These are phyloP conservation scores for Drosophila leonis DNA, from an alignment of 2,888 invertebrate species.

Conservation along the genomic window DNA sequence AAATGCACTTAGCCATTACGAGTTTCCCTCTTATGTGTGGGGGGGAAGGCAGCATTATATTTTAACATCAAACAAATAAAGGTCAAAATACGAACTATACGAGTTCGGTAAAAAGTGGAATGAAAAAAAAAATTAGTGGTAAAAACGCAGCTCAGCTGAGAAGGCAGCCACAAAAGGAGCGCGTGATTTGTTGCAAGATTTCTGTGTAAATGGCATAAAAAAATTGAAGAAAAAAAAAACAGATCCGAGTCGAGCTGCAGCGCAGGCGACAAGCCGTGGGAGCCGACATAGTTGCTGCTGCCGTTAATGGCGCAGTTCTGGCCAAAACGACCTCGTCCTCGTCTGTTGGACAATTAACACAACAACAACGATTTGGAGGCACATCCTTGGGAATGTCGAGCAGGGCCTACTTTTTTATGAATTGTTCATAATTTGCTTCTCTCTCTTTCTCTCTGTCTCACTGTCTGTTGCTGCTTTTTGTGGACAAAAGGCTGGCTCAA, in stretches of 20 bases:
- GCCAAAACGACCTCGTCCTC: constrained; percentile 44
- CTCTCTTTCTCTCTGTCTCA: constrained; percentile 19
- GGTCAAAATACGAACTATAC: constrained; percentile 57
- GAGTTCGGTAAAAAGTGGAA: constrained; percentile 13
- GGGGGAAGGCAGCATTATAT: constrained; percentile 51
- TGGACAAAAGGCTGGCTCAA: constrained; percentile 49
- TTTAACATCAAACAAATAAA: constrained; percentile 77
- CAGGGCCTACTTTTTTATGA: constrained; percentile 72
- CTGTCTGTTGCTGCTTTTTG: constrained; percentile 24
- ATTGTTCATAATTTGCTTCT: constrained; percentile 68
- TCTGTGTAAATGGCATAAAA: constrained; percentile 79
- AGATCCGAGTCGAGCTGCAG: constrained; percentile 23
- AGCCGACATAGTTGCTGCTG: constrained; percentile 59
- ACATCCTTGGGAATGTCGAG: constrained; percentile 74
- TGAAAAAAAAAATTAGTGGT: constrained; percentile 55
- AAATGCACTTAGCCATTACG: constrained; percentile 58
- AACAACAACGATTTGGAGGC: constrained; percentile 49
- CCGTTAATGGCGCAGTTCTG: constrained; percentile 67
- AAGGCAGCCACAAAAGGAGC: constrained; percentile 61
- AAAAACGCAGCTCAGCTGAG: constrained; percentile 47
- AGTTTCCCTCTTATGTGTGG: constrained; percentile 19
- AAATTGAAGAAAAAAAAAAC: constrained; percentile 34
- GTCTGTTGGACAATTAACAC: constrained; percentile 70
- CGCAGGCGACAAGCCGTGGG: constrained; percentile 60
- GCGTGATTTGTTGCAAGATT: constrained; percentile 81